Conservation (phyloP, 2,888 invertebrate genomes). For the Ormyrus labotus region DNA sequence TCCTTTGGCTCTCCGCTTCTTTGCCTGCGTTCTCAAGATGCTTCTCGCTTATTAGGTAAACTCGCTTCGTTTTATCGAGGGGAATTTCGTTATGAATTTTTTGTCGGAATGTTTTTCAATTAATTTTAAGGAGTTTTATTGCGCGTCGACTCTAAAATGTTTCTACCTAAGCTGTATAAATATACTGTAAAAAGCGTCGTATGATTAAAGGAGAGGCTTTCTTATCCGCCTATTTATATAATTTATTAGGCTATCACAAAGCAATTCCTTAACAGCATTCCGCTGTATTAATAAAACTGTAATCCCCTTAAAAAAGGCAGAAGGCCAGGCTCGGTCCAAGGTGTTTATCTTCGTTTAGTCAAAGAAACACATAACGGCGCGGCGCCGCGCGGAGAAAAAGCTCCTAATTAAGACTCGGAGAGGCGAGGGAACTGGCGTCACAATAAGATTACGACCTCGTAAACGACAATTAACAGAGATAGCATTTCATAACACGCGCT, state of each 20-base stretch:
- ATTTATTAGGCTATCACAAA: background rate
- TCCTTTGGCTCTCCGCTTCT: too few species aligned
- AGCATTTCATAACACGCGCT: conserved; percentile 47
- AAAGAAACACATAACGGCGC: conserved; percentile 1
- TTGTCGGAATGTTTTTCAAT: too few species aligned
- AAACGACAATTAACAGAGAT: conserved; percentile 43
- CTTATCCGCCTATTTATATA: background rate
- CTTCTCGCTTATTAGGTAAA: too few species aligned
- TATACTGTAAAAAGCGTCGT: too few species aligned
- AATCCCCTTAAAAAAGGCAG: conserved; percentile 2
- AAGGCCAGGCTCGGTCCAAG: background rate
- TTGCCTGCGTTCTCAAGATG: too few species aligned
- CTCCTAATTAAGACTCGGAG: conserved; percentile 39
- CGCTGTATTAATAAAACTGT: conserved; percentile 25
- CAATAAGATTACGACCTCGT: conserved; percentile 46
- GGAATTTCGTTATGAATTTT: too few species aligned
- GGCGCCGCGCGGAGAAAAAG: background rate
- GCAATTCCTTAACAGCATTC: conserved; percentile 41
- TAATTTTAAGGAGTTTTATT: too few species aligned
- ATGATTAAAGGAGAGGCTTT: too few species aligned
- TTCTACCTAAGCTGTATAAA: too few species aligned
- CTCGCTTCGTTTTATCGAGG: too few species aligned
- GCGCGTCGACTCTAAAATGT: too few species aligned
- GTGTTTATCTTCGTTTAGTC: conserved; percentile 44
- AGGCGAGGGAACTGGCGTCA: background rate